Evolutionary conservation across 2,888 invertebrate species (phyloP).

Genomic region (Ephialtes manifestator): DNA sequence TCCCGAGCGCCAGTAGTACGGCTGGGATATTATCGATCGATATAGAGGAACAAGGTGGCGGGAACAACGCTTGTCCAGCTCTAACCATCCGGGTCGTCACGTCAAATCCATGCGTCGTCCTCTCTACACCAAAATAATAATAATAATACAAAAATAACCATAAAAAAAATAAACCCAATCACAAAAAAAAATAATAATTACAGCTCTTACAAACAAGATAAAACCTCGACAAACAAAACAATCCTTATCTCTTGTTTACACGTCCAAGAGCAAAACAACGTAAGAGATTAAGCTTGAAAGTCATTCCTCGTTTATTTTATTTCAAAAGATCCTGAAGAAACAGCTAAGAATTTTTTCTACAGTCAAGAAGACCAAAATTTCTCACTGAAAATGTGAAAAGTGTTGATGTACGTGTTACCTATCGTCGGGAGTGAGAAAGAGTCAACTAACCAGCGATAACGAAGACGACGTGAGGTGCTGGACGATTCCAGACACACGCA

Average conservation of each 20-base stretch:
- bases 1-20: not conserved
- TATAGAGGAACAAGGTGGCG: constrained; percentile 43
- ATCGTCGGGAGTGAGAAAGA: not conserved
- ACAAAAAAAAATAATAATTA: not conserved
- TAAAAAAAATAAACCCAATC: not conserved
- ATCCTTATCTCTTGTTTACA: not conserved
- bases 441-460: too few species aligned
- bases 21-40: constrained; percentile 42
- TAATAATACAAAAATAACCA: not conserved
- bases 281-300: not conserved
- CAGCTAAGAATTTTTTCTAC: not conserved
- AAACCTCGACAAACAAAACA: too few species aligned
- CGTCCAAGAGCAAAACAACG: not conserved
- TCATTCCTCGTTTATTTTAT: not conserved
- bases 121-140: not conserved
- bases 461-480: not conserved
- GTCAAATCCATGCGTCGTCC: not conserved
- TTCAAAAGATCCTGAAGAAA: not conserved
- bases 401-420: not conserved
- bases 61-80: constrained; percentile 34
- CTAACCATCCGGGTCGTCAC: constrained; percentile 35
- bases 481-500: not conserved
- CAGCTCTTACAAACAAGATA: not conserved
- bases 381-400: not conserved
- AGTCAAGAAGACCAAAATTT: not conserved